Conservation (phyloP, 2,888 invertebrate species). For the Melanotus villosus region DNA sequence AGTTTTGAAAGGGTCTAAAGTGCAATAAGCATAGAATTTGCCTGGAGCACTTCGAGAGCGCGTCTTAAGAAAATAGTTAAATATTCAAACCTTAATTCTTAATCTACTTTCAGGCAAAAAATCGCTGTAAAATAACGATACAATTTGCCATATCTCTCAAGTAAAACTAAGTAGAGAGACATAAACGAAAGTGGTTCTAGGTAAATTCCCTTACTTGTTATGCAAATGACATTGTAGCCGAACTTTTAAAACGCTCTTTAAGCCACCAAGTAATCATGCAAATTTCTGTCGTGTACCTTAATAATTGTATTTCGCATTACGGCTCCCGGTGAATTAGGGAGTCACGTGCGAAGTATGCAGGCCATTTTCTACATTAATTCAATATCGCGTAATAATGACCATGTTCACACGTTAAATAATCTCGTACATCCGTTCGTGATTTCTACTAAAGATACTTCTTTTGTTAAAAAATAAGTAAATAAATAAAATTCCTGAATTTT, state of each 20-base stretch:
- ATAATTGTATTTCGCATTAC: conserved; percentile 53
- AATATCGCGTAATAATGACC: conserved; percentile 38
- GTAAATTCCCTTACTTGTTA: conserved; percentile 63
- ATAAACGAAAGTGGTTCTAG: conserved; percentile 62
- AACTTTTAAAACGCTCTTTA: conserved; percentile 67
- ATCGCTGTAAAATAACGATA: conserved; percentile 62
- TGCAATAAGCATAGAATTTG: conserved; percentile 9
- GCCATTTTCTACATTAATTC: conserved; percentile 43
- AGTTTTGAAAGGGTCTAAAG: not conserved
- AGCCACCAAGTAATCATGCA: conserved; percentile 63
- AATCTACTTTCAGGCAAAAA: conserved; percentile 57
- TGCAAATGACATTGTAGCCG: conserved; percentile 67
- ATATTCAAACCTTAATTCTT: conserved; percentile 57
- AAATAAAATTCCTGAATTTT: too few species aligned
- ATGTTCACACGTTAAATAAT: conserved; percentile 29
- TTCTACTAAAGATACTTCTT: not conserved
- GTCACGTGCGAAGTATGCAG: conserved; percentile 45
- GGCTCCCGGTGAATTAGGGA: conserved; percentile 42
- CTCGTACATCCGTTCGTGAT: not conserved
- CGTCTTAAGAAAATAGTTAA: conserved; percentile 27
- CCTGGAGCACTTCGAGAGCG: not conserved
- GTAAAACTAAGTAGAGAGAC: conserved; percentile 62
- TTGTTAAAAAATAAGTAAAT: too few species aligned
- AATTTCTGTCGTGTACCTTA: conserved; percentile 56
- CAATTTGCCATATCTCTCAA: conserved; percentile 62